phyloP scores from a whole-genome alignment of 2,113 vertebrate genomes.

The Asarcornis scutulata region DNA sequence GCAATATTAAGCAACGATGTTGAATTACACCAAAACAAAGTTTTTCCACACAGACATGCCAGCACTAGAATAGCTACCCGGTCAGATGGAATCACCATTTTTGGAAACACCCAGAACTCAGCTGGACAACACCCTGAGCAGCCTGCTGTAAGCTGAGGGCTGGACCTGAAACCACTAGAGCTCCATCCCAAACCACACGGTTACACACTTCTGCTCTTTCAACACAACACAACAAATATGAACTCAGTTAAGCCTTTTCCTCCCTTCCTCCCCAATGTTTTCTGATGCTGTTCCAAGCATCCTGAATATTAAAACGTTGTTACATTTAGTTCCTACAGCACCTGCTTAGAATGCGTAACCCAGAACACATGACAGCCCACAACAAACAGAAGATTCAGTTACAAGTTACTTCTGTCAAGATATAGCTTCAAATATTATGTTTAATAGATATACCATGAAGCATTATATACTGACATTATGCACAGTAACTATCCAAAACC shows the following conservation, averaged over 20 bases:
- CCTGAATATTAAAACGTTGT: background rate
- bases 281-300: rapidly evolving
- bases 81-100: rapidly evolving
- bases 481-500: rapidly evolving
- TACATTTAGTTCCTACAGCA: background rate
- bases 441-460: background rate
- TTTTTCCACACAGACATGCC: background rate
- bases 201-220: rapidly evolving
- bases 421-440: rapidly evolving
- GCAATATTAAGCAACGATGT: background rate
- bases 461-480: rapidly evolving
- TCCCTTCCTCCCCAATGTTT: background rate
- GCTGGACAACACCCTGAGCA: rapidly evolving
- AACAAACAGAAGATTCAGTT: background rate
- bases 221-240: background rate
- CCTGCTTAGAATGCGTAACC: background rate
- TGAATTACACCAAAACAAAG: background rate
- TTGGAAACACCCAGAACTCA: background rate
- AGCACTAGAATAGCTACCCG: background rate
- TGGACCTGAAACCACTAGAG: background rate
- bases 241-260: background rate
- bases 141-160: background rate
- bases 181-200: rapidly evolving
- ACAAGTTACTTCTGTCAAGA: background rate
- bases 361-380: rapidly evolving